phyloP scores from a whole-genome alignment of 1,140 invertebrate genomes.

The Drosophila nigrodunni region DNA sequence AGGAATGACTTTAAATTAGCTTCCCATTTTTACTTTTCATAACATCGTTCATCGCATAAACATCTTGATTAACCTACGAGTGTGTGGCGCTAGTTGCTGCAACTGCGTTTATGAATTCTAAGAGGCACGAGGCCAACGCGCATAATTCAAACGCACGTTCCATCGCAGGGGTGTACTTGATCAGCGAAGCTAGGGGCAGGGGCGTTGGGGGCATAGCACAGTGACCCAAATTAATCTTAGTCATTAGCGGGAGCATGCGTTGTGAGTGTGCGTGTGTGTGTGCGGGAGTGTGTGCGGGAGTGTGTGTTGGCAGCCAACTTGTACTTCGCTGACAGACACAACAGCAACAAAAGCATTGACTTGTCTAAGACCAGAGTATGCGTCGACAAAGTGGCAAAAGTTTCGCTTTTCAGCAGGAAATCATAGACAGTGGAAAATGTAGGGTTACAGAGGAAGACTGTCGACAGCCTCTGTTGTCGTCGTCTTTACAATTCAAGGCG shows the following conservation, averaged over 20 bases:
- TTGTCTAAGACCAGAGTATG: slow-evolving; percentile 44
- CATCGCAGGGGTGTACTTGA: neutral
- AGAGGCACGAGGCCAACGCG: slow-evolving; percentile 55
- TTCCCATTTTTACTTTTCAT: neutral
- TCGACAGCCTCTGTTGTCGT: slow-evolving; percentile 45
- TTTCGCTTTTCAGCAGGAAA: slow-evolving; percentile 28
- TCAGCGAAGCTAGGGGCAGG: neutral
- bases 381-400: slow-evolving; percentile 65
- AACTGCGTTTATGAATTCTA: slow-evolving; percentile 48
- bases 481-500: slow-evolving; percentile 23
- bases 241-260: slow-evolving; percentile 66
- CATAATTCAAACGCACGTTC: slow-evolving; percentile 59
- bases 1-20: too few relatives aligned
- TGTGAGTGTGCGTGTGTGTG: slow-evolving; percentile 34
- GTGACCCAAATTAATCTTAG: slow-evolving; percentile 82
- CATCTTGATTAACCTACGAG: neutral
- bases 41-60: slow-evolving; percentile 21
- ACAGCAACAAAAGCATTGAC: slow-evolving; percentile 37
- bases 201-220: slow-evolving; percentile 42
- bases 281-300: slow-evolving; percentile 24
- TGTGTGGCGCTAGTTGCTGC: slow-evolving; percentile 14
- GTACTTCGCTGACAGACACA: slow-evolving; percentile 54
- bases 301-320: slow-evolving; percentile 53
- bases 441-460: slow-evolving; percentile 16
- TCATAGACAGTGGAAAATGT: neutral